Evolutionary conservation across 2,797 vertebrate genomes (phyloP).

Genomic region (Knipowitschia caucasica): DNA sequence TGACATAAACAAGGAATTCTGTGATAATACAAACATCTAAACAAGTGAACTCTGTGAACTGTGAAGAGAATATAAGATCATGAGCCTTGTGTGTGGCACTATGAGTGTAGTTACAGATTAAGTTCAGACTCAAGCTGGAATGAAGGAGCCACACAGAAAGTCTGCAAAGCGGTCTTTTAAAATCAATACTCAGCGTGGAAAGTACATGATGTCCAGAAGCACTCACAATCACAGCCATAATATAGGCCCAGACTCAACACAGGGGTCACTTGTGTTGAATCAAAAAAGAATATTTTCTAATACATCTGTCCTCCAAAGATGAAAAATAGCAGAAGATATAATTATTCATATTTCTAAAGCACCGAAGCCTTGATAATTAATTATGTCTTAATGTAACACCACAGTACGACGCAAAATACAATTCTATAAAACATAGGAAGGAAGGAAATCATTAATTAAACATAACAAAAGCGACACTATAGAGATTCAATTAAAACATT

Average conservation of each 20-base stretch:
- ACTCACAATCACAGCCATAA: constrained; percentile 22
- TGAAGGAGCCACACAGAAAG: constrained; percentile 29
- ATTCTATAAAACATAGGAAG: background rate
- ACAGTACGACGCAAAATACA: too few relatives aligned
- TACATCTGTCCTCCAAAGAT: too few relatives aligned
- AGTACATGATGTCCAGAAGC: constrained; percentile 29
- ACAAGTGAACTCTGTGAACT: too few relatives aligned
- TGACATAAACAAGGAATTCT: too few relatives aligned
- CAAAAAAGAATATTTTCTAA: too few relatives aligned
- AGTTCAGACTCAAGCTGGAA: constrained; percentile 42
- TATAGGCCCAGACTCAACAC: constrained; percentile 12
- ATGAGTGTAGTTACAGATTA: constrained; percentile 28
- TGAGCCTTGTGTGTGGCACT: background rate
- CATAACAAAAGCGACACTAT: background rate
- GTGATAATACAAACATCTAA: too few relatives aligned
- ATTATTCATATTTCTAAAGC: too few relatives aligned
- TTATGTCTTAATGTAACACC: too few relatives aligned
- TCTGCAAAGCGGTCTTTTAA: constrained; percentile 35
- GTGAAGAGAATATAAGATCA: too few relatives aligned
- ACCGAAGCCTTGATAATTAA: too few relatives aligned
- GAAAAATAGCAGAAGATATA: too few relatives aligned
- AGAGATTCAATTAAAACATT: background rate
- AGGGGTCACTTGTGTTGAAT: too few relatives aligned
- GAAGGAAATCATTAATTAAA: background rate
- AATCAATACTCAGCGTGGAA: constrained; percentile 47